A percentile compares a stretch with the other conserved stretches of the same genome.
These are phyloP conservation scores for Drosophila leontia DNA, from an alignment of 1,140 invertebrate species.

Conservation along the genomic window DNA sequence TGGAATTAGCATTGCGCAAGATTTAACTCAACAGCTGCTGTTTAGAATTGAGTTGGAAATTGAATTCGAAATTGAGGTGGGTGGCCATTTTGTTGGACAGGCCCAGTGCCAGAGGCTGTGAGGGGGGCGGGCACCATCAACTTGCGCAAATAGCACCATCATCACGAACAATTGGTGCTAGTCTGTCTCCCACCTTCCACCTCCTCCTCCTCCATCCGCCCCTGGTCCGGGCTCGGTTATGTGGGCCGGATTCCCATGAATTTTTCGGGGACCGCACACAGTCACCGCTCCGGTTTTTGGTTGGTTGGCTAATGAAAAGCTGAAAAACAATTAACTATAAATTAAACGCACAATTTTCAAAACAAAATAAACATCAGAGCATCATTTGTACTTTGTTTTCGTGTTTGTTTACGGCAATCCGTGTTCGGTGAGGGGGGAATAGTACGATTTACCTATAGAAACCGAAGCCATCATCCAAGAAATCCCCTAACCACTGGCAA, in stretches of 20 bases:
- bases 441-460: slow-evolving; percentile 55
- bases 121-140: slow-evolving; percentile 63
- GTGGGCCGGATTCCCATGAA: slow-evolving; percentile 66
- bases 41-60: slow-evolving; percentile 13
- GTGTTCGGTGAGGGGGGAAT: slow-evolving; percentile 22
- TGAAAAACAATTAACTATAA: slow-evolving; percentile 82
- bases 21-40: slow-evolving; percentile 73
- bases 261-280: slow-evolving; percentile 69
- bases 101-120: neutral
- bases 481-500: slow-evolving; percentile 7
- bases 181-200: neutral
- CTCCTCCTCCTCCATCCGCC: neutral
- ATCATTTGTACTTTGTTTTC: slow-evolving; percentile 63
- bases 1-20: slow-evolving; percentile 70
- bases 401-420: slow-evolving; percentile 64
- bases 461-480: neutral
- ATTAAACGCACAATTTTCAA: slow-evolving; percentile 83
- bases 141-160: slow-evolving; percentile 70
- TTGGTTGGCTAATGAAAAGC: slow-evolving; percentile 78
- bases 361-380: slow-evolving; percentile 79
- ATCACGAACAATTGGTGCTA: slow-evolving; percentile 66
- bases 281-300: slow-evolving; percentile 55
- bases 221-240: neutral
- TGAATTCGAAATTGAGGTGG: slow-evolving; percentile 62
- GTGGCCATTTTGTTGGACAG: slow-evolving; percentile 72